Evolutionary conservation across 2,888 invertebrate species (phyloP).

Genomic region (Epirrhoe alternata): DNA sequence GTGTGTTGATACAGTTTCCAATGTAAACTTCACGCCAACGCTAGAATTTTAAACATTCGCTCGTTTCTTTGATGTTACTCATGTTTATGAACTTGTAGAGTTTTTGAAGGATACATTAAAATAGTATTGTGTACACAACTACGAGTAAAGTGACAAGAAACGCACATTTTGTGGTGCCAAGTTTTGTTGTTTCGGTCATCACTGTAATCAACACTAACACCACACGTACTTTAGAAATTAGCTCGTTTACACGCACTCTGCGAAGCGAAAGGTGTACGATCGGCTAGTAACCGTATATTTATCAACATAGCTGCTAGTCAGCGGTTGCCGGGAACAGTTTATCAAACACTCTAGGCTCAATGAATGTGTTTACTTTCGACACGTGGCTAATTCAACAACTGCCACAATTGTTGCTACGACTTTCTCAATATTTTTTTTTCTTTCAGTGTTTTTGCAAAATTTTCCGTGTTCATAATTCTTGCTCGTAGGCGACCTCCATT

Average conservation of each 20-base stretch:
- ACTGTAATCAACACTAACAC: not conserved
- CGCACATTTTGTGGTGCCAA: not conserved
- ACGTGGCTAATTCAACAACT: slow-evolving; percentile 40
- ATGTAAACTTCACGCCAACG: slow-evolving; percentile 37
- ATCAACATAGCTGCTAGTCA: slow-evolving; percentile 39
- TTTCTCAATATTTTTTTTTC: not conserved
- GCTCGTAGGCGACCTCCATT: not conserved
- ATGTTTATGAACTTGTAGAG: slow-evolving; percentile 15
- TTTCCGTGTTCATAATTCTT: not conserved
- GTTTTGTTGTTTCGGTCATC: not conserved
- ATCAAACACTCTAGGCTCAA: slow-evolving; percentile 41
- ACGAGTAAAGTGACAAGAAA: slow-evolving; percentile 5
- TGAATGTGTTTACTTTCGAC: slow-evolving; percentile 46
- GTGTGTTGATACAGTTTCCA: slow-evolving; percentile 37
- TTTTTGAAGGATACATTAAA: slow-evolving; percentile 2
- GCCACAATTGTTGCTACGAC: slow-evolving; percentile 1
- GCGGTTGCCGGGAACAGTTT: slow-evolving; percentile 33
- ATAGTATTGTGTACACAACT: slow-evolving; percentile 12
- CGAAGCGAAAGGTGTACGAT: slow-evolving; percentile 34
- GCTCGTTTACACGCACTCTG: slow-evolving; percentile 23
- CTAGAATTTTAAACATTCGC: slow-evolving; percentile 26
- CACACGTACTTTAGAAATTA: slow-evolving; percentile 36
- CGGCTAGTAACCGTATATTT: slow-evolving; percentile 34
- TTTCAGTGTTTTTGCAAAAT: not conserved
- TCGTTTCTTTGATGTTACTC: slow-evolving; percentile 35